These are phyloP conservation scores for Enteromius thamalakanensis DNA, from an alignment of 2,797 vertebrate species.

Conservation along the genomic window DNA sequence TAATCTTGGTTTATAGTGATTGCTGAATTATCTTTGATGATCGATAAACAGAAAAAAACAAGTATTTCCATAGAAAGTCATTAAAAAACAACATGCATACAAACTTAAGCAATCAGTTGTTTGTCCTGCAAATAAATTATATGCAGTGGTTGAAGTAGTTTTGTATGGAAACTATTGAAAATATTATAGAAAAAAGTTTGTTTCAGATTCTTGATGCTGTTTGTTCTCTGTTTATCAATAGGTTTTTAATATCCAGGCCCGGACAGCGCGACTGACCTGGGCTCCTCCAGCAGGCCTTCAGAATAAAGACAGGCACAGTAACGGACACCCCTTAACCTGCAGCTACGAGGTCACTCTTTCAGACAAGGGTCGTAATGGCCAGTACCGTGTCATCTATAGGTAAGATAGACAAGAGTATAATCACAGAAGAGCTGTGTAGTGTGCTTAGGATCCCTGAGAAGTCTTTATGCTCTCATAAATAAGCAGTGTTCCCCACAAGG, in stretches of 20 bases:
- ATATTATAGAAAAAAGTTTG: neutral
- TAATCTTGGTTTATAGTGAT: neutral
- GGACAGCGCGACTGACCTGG: slow-evolving; percentile 88
- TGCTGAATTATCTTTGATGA: too few relatives aligned
- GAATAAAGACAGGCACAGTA: slow-evolving; percentile 82
- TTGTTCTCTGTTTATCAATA: slow-evolving; percentile 55
- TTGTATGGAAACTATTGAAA: neutral
- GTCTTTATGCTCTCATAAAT: slow-evolving; percentile 2
- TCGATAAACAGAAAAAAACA: too few relatives aligned
- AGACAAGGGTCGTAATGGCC: slow-evolving; percentile 94
- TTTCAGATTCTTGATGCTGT: neutral
- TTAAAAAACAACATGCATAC: too few relatives aligned
- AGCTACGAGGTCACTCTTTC: slow-evolving; percentile 94
- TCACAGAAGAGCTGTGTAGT: slow-evolving; percentile 3
- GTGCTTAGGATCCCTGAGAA: neutral
- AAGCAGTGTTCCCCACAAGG: slow-evolving; percentile 1
- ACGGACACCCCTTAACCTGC: slow-evolving; percentile 87
- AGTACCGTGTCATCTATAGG: slow-evolving; percentile 96
- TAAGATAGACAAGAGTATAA: slow-evolving; percentile 62
- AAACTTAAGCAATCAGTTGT: too few relatives aligned
- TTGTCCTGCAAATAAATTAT: too few relatives aligned
- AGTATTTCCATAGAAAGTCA: too few relatives aligned
- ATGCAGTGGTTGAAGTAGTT: neutral
- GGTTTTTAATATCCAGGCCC: slow-evolving; percentile 92
- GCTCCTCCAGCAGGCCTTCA: slow-evolving; percentile 86